These are phyloP conservation scores for Zelostemma sp. DNA, from an alignment of 1,140 invertebrate genomes.

Conservation along the genomic window DNA sequence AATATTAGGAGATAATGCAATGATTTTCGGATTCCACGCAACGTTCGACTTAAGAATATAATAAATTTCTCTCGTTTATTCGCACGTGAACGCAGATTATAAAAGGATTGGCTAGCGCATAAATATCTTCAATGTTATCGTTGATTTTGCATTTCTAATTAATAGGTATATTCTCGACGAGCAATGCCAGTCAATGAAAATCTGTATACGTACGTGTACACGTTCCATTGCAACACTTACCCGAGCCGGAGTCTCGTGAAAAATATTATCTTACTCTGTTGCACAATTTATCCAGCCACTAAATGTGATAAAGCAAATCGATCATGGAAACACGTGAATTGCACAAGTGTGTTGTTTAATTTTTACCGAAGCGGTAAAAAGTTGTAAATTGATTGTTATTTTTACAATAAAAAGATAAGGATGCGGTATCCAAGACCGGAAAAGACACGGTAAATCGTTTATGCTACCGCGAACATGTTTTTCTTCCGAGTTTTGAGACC, in stretches of 20 bases:
- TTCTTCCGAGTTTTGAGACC: no score
- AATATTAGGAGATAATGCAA: no score
- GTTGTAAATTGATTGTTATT: no score
- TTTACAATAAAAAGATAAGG: no score
- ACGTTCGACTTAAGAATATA: background rate
- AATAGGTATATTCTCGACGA: conserved; percentile 29
- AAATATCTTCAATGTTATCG: conserved; percentile 44
- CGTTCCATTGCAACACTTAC: conserved; percentile 26
- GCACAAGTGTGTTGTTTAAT: background rate
- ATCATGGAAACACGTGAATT: conserved; percentile 12
- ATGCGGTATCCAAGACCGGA: no score
- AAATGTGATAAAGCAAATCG: conserved; percentile 19
- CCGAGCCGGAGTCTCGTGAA: conserved; percentile 29
- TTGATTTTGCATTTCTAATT: conserved; percentile 42
- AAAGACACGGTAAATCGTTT: no score
- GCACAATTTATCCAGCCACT: conserved; percentile 29
- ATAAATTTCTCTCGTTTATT: conserved; percentile 34
- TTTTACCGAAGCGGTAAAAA: background rate
- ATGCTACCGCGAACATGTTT: no score
- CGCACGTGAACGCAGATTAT: conserved; percentile 26
- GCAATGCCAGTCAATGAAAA: conserved; percentile 24
- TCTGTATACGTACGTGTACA: conserved; percentile 10
- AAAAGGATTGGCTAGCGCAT: conserved; percentile 25
- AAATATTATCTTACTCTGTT: conserved; percentile 37
- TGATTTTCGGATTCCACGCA: background rate